Percentiles rank a stretch among this genome's conserved stretches.
These are phyloP conservation scores for Aix galericulata DNA, from an alignment of 2,113 vertebrate species.

Conservation along the genomic window DNA sequence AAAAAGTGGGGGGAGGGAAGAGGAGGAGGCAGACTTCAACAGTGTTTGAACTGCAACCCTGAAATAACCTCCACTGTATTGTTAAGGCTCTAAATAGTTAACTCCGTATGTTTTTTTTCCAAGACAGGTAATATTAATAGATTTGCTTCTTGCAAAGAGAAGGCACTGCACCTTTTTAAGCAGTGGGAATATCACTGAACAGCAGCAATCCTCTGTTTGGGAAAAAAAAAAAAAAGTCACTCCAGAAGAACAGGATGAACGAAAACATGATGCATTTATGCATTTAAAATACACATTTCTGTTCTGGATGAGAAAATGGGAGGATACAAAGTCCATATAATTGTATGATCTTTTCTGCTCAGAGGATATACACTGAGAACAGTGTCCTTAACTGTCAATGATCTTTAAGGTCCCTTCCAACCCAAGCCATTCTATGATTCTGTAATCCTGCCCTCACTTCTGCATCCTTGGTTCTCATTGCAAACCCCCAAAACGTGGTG, in stretches of 20 bases:
- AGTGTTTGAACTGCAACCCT: background rate
- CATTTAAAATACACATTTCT: background rate
- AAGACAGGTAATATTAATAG: background rate
- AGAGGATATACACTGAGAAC: background rate
- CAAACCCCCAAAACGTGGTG: background rate
- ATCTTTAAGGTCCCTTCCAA: too few species aligned
- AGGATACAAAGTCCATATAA: background rate
- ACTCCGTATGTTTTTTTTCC: background rate
- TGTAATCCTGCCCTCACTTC: background rate
- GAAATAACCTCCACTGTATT: background rate
- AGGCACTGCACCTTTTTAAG: background rate
- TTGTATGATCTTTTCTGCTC: background rate
- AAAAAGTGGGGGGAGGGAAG: accelerated
- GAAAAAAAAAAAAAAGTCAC: background rate
- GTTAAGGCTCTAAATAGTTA: background rate
- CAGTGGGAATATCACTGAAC: slow-evolving; percentile 23
- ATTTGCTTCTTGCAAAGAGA: slow-evolving; percentile 26
- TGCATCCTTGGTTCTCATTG: background rate
- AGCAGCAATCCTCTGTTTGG: background rate
- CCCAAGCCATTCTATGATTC: background rate
- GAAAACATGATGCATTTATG: background rate
- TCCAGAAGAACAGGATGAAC: background rate
- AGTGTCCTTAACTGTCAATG: background rate
- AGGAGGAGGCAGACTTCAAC: background rate
- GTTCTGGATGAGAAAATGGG: background rate